phyloP scores from a whole-genome alignment of 2,888 invertebrate species.

The Thecocarcelia acutangulata region DNA sequence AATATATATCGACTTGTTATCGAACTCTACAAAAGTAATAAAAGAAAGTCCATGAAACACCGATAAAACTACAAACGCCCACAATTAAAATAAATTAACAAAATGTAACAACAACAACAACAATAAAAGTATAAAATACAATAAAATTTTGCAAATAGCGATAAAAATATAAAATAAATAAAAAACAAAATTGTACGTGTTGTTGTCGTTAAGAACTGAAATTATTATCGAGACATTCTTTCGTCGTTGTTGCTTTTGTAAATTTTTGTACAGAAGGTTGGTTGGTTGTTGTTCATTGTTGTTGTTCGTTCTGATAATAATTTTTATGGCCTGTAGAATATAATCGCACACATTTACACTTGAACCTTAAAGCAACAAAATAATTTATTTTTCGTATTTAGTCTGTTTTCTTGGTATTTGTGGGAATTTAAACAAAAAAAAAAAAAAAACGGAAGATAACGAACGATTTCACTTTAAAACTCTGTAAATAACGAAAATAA shows the following conservation, averaged over 20 bases:
- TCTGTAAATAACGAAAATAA: slow-evolving; percentile 62
- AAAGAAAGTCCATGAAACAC: slow-evolving; percentile 9
- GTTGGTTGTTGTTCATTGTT: slow-evolving; percentile 46
- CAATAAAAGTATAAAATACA: neutral
- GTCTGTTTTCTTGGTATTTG: slow-evolving; percentile 40
- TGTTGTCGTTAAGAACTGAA: slow-evolving; percentile 56
- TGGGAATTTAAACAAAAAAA: too few relatives aligned
- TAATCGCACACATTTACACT: slow-evolving; percentile 14
- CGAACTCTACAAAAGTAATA: slow-evolving; percentile 26
- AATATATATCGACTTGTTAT: slow-evolving; percentile 36
- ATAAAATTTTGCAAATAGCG: slow-evolving; percentile 52
- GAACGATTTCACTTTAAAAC: slow-evolving; percentile 61
- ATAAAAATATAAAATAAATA: slow-evolving; percentile 49
- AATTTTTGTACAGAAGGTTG: slow-evolving; percentile 53
- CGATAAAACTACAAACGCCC: slow-evolving; percentile 55
- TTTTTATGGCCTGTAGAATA: slow-evolving; percentile 62
- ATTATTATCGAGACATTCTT: slow-evolving; percentile 46
- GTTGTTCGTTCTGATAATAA: slow-evolving; percentile 63
- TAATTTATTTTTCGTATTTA: slow-evolving; percentile 34
- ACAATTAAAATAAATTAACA: slow-evolving; percentile 56
- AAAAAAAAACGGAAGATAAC: slow-evolving; percentile 53
- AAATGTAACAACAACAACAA: slow-evolving; percentile 16
- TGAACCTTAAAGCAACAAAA: slow-evolving; percentile 4
- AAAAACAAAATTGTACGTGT: slow-evolving; percentile 48
- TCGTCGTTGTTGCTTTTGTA: slow-evolving; percentile 30